These are phyloP conservation scores for Lepidochrysops patricia DNA, from an alignment of 2,888 invertebrate species.

Conservation along the genomic window DNA sequence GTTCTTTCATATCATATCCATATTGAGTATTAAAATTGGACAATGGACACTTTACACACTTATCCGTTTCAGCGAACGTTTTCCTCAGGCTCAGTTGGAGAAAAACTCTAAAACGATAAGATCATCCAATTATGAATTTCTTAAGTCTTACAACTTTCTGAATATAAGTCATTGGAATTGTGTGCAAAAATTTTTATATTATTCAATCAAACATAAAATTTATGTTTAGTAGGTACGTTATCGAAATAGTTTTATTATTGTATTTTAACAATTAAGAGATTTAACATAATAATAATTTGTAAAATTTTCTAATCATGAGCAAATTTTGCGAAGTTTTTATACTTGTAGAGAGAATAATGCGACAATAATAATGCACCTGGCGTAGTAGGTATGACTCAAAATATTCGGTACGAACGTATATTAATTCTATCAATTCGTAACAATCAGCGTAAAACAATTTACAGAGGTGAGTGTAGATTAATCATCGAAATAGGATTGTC, in stretches of 20 bases:
- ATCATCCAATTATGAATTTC: neutral
- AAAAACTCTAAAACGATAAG: neutral
- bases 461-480: slow-evolving; percentile 40
- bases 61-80: neutral
- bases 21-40: neutral
- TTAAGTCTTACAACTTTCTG: neutral
- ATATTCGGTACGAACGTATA: slow-evolving; percentile 15
- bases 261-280: no score
- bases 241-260: no score
- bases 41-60: neutral
- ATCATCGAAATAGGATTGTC: slow-evolving; percentile 67
- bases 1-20: no score
- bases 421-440: slow-evolving; percentile 30
- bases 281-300: no score
- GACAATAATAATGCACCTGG: no score
- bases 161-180: neutral
- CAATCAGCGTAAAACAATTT: slow-evolving; percentile 36
- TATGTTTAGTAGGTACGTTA: no score
- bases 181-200: neutral
- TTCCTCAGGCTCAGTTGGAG: neutral
- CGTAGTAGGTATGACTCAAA: neutral
- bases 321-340: no score
- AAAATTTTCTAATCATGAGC: no score
- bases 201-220: no score
- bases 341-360: no score